Conservation (phyloP, 2,888 invertebrate species). For the Cerastis rubricosa region DNA sequence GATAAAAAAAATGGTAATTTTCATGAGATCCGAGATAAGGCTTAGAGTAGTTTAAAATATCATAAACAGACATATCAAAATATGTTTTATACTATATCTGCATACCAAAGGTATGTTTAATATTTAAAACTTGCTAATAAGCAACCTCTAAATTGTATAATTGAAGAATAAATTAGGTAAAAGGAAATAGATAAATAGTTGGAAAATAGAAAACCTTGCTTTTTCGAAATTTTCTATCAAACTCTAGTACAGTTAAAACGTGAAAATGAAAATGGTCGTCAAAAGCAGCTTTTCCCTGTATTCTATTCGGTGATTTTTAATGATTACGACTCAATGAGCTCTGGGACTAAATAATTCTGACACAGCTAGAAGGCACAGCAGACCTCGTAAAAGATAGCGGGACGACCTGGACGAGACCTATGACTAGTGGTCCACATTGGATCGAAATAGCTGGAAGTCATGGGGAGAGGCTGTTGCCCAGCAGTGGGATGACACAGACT, state of each 20-base stretch:
- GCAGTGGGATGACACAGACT: too few relatives aligned
- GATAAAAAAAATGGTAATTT: not conserved
- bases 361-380: too few relatives aligned
- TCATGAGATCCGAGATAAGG: not conserved
- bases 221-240: not conserved
- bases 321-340: not conserved
- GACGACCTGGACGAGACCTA: too few relatives aligned
- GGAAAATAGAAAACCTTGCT: not conserved
- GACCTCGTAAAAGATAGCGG: too few relatives aligned
- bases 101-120: not conserved
- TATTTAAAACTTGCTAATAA: conserved; percentile 2
- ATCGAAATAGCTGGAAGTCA: too few relatives aligned
- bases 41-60: not conserved
- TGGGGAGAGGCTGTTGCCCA: too few relatives aligned
- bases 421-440: too few relatives aligned
- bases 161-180: not conserved
- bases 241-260: not conserved
- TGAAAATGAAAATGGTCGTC: not conserved
- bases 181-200: not conserved
- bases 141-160: not conserved
- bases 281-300: not conserved
- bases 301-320: not conserved
- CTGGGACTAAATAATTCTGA: too few relatives aligned
- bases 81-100: too few relatives aligned
- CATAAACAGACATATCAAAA: not conserved